phyloP scores from a whole-genome alignment of 1,140 invertebrate species.

The Hylaeus anthracinus region DNA sequence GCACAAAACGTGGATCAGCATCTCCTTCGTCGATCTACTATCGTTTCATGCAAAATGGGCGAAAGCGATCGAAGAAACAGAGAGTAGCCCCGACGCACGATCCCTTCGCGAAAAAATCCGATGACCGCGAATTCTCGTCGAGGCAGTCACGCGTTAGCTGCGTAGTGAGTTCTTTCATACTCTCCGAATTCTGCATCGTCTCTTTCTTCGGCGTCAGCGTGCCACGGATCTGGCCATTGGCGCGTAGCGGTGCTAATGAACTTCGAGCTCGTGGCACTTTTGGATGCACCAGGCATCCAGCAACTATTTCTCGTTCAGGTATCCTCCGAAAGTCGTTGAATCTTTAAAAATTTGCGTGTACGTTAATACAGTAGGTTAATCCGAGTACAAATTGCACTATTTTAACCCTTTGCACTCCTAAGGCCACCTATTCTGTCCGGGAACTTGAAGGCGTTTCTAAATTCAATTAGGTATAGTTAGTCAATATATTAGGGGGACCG shows the following conservation, averaged over 20 bases:
- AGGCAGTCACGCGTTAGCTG: constrained; percentile 10
- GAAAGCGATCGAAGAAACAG: neutral
- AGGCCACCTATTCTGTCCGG: too few species aligned
- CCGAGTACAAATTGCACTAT: too few species aligned
- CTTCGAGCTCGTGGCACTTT: constrained; percentile 50
- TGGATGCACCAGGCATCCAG: constrained; percentile 10
- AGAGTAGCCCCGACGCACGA: neutral
- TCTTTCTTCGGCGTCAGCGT: constrained; percentile 38
- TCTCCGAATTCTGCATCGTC: neutral
- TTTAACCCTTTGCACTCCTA: too few species aligned
- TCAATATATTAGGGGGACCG: too few species aligned
- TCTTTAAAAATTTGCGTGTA: too few species aligned
- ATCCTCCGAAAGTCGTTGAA: too few species aligned
- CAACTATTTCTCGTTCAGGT: too few species aligned
- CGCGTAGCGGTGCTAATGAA: constrained; percentile 65
- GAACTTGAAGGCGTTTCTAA: too few species aligned
- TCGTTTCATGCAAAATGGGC: too few species aligned
- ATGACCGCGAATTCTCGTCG: constrained; percentile 33
- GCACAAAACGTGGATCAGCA: too few species aligned
- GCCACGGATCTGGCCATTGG: constrained; percentile 56
- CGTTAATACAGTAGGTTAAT: too few species aligned
- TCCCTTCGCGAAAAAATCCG: constrained; percentile 37
- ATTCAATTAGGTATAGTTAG: too few species aligned
- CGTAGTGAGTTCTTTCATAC: constrained; percentile 38
- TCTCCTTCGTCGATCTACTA: neutral